These are phyloP conservation scores for Spinus pinus DNA, from an alignment of 2,797 vertebrate genomes.

Conservation along the genomic window DNA sequence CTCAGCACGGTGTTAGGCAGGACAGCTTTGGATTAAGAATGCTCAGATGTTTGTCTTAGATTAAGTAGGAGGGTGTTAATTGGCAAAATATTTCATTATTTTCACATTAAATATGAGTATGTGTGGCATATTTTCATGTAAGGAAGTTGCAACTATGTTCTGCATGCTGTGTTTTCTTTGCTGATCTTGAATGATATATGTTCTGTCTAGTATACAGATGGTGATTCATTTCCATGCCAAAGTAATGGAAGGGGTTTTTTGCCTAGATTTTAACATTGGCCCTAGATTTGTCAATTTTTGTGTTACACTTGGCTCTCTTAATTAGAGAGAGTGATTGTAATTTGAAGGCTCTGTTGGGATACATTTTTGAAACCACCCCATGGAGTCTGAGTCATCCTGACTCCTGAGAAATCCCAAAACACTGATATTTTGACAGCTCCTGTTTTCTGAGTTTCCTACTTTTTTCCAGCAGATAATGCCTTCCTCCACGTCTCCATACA, in stretches of 20 bases:
- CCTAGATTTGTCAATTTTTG: constrained; percentile 24
- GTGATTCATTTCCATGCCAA: constrained; percentile 34
- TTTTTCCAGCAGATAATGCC: background rate
- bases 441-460: background rate
- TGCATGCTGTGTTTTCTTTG: background rate
- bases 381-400: background rate
- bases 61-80: constrained; percentile 58
- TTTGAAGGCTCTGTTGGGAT: constrained; percentile 9
- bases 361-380: constrained; percentile 9
- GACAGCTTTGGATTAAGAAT: constrained; percentile 31
- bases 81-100: constrained; percentile 26
- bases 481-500: background rate
- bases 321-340: background rate
- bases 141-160: background rate
- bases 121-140: background rate
- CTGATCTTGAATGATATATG: background rate
- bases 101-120: background rate
- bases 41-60: constrained; percentile 36
- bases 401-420: background rate
- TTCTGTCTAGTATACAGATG: constrained; percentile 37
- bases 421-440: background rate
- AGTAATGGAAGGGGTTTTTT: background rate
- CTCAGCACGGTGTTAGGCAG: background rate
- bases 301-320: constrained; percentile 26
- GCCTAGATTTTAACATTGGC: constrained; percentile 37